Conservation (phyloP, 2,113 vertebrate genomes). For the Typhlomys cinereus region DNA sequence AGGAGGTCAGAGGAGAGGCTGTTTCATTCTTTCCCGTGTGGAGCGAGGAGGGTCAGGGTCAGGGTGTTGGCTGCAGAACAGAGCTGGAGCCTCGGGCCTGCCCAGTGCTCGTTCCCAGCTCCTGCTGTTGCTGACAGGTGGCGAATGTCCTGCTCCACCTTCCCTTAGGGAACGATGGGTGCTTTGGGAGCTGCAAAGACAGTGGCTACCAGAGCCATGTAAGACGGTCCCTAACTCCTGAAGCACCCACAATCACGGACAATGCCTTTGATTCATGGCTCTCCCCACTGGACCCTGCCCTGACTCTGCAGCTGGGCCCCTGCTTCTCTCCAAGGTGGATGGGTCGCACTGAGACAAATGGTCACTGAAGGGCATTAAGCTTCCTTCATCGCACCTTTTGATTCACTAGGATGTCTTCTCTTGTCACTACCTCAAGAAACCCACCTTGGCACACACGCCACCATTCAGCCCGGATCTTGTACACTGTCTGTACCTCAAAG, state of each 20-base stretch:
- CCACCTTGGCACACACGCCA: no score
- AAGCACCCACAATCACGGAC: neutral
- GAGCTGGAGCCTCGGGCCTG: neutral
- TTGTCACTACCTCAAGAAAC: neutral
- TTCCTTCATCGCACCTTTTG: neutral
- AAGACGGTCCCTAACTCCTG: neutral
- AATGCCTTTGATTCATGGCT: neutral
- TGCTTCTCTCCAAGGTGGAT: neutral
- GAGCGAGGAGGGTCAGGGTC: neutral
- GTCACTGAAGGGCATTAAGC: neutral
- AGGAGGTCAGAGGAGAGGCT: neutral
- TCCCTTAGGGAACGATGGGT: slow-evolving; percentile 32
- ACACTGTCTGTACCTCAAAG: neutral
- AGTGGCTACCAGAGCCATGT: neutral
- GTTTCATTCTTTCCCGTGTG: neutral
- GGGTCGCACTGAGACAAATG: neutral
- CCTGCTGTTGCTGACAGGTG: neutral
- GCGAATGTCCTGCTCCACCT: neutral
- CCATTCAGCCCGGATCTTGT: neutral
- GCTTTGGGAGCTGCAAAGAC: neutral
- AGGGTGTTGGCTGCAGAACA: neutral
- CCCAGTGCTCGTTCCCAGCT: neutral
- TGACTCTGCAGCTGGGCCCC: neutral
- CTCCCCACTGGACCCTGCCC: neutral
- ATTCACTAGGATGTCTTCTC: neutral